These are phyloP conservation scores for Oedothorax gibbosus DNA, from an alignment of 1,140 invertebrate species.

Conservation along the genomic window DNA sequence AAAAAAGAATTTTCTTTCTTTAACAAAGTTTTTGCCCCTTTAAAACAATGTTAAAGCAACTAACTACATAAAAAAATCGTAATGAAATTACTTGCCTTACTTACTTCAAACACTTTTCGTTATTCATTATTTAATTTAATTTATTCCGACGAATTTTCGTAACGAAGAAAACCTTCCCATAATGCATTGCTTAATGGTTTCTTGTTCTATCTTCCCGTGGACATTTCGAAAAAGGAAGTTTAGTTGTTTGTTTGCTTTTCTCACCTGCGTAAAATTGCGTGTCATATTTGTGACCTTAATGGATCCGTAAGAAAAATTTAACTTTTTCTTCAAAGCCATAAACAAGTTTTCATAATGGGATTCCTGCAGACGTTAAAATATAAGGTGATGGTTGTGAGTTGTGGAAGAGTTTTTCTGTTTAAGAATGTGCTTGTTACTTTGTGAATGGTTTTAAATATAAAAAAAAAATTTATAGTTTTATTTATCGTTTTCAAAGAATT, in stretches of 20 bases:
- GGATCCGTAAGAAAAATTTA: conserved; percentile 10
- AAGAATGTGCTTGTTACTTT: conserved; percentile 3
- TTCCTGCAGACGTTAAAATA: not conserved
- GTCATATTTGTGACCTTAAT: not conserved
- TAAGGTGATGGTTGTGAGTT: conserved; percentile 19
- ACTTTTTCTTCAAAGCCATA: conserved; percentile 28
- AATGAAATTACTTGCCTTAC: conserved; percentile 30
- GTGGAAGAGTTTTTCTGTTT: not conserved
- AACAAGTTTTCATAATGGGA: conserved; percentile 34
- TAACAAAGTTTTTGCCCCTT: not conserved
- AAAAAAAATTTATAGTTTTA: not conserved
- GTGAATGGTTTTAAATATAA: not conserved
- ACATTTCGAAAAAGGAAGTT: not conserved
- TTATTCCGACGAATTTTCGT: not conserved
- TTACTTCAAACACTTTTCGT: not conserved
- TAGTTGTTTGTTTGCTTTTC: conserved; percentile 24
- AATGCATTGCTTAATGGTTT: conserved; percentile 24
- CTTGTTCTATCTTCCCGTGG: not conserved
- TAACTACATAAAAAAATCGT: not conserved
- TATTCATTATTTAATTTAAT: conserved; percentile 31
- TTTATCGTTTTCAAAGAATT: not conserved
- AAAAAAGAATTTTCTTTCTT: not conserved
- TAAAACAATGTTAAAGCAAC: too few species aligned
- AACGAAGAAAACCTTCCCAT: conserved; percentile 9
- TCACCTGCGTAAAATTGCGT: not conserved